Conservation (phyloP, 2,888 invertebrate species). For the Parnassius mnemosyne region DNA sequence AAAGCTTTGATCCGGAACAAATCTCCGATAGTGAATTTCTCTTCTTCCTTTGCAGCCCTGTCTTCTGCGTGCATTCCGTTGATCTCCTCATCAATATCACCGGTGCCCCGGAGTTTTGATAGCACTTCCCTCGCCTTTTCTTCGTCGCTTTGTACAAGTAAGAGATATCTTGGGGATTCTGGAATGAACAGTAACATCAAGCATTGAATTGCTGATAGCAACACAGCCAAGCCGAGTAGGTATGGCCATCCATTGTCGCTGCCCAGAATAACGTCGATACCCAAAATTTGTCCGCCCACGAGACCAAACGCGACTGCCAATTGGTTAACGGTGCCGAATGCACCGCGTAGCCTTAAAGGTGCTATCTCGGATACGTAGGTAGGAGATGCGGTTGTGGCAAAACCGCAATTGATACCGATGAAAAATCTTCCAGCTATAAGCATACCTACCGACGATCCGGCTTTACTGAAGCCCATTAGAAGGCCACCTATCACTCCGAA, state of each 20-base stretch:
- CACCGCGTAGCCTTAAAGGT: constrained; percentile 66
- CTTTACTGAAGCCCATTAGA: constrained; percentile 84
- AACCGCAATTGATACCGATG: constrained; percentile 88
- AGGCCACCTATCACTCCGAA: constrained; percentile 83
- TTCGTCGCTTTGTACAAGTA: constrained; percentile 64
- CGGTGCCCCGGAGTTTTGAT: constrained; percentile 58
- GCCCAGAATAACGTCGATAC: constrained; percentile 71
- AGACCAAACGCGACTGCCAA: constrained; percentile 73
- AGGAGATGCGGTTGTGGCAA: constrained; percentile 74
- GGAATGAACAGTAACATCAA: constrained; percentile 66
- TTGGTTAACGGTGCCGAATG: constrained; percentile 75
- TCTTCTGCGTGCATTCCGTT: constrained; percentile 75
- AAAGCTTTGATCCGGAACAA: constrained; percentile 56
- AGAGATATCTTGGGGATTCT: constrained; percentile 70
- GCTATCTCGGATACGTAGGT: constrained; percentile 76
- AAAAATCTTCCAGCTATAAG: constrained; percentile 86
- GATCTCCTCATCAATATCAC: constrained; percentile 69
- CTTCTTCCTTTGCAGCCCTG: constrained; percentile 62
- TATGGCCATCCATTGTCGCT: constrained; percentile 72
- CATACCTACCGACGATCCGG: constrained; percentile 83
- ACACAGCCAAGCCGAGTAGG: constrained; percentile 66
- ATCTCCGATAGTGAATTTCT: constrained; percentile 64
- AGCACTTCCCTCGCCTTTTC: constrained; percentile 60
- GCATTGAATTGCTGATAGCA: constrained; percentile 66
- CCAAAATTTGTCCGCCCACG: constrained; percentile 67